Base-by-base conservation (phyloP, 2,113 vertebrate species). In the Pygoscelis adeliae region DNA sequence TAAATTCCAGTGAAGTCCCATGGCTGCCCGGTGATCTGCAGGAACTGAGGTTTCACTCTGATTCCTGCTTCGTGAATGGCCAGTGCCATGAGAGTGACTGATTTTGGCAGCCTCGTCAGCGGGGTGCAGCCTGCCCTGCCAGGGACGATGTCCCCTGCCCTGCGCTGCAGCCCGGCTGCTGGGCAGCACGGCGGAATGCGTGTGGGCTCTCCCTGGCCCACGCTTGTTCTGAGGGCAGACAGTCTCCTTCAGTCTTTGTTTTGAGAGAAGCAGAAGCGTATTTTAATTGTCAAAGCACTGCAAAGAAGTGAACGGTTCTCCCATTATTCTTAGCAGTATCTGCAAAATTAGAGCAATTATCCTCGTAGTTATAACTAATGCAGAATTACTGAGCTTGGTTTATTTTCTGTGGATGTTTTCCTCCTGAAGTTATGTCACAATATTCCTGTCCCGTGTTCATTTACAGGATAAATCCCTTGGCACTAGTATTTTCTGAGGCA, bases 171-270 rank as follows among this genome's bases (percentile, higher is more conserved):
- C 70, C 49, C 22, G 1, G 6, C 44, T 15, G 34, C 5, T n/a
- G 53, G 40, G 52, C 81, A 47, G 30, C 61, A 2, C 3, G 0
- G 30, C n/a, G 30, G 10, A 34, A 30, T 1, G 4, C 13, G 4
- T 18, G 18, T 7, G 29, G 49, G 47, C 42, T 26, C 22, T 46
- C 71, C 36, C n/a, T 26, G 10, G 30, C 22, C 22, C 36, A 2
- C 2, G 2, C 66, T 23, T 16, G 10, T 29, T 81, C 29, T 65
- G 17, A 17, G 63, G 63, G 55, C 6, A 30, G n/a, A 15, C 15
- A 10, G 59, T 25, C 15, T 21, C 59, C 59, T 42, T 80, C 11
- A 4, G 26, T 20, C 62, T 42, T 49, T 19, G 13, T 23, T 62
- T 67, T 32, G 56, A 52, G 50, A 82, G 66, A 55, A 78, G 53